phyloP scores from a whole-genome alignment of 1,140 invertebrate genomes.

The Psilanteris sp. region DNA sequence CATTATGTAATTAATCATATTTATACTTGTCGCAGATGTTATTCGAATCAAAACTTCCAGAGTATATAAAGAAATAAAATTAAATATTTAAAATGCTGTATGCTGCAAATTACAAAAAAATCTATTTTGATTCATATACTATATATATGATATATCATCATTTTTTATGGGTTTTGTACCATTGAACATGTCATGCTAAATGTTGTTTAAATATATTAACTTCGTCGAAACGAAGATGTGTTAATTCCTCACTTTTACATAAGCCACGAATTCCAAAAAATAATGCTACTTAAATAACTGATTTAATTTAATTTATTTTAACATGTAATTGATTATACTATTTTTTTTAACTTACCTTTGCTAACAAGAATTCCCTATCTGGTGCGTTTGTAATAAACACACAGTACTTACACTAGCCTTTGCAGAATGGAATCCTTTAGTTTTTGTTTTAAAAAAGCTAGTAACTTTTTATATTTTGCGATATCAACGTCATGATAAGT shows the following conservation, averaged over 20 bases:
- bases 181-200: conserved; percentile 1
- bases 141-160: conserved; percentile 13
- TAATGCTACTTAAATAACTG: conserved; percentile 19
- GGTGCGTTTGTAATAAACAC: conserved; percentile 3
- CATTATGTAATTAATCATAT: no score
- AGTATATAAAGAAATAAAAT: conserved; percentile 4
- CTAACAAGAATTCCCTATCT: neutral
- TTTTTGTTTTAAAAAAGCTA: conserved; percentile 17
- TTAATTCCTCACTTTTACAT: conserved; percentile 3
- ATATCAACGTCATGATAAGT: no score
- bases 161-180: conserved; percentile 14
- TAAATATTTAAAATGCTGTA: neutral
- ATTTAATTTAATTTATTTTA: neutral
- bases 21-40: no score
- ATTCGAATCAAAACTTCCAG: neutral
- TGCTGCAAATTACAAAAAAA: neutral
- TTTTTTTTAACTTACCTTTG: no score
- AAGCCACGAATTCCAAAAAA: conserved; percentile 16
- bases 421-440: conserved; percentile 1
- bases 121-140: neutral
- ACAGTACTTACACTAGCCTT: conserved; percentile 8
- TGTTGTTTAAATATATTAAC: neutral
- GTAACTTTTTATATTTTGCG: no score
- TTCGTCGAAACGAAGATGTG: neutral
- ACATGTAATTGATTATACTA: no score